These are phyloP conservation scores for Orientallactaga bullata DNA, from an alignment of 2,113 vertebrate genomes.

Conservation along the genomic window DNA sequence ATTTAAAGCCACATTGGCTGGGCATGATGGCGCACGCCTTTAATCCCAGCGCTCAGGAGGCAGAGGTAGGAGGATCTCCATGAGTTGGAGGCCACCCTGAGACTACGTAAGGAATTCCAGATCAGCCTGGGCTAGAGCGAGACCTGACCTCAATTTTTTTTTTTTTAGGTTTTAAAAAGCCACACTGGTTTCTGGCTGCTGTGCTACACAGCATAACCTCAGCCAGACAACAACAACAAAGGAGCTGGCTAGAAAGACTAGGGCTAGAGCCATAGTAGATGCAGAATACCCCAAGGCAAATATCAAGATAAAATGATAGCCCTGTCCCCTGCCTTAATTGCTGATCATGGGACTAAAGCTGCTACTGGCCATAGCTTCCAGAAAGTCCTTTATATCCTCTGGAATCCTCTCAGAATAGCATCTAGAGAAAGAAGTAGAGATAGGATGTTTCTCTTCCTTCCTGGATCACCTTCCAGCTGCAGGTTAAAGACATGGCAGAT, in stretches of 20 bases:
- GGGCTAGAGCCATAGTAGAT: not conserved
- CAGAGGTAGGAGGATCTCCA: no score
- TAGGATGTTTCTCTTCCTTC: not conserved
- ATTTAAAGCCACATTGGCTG: not conserved
- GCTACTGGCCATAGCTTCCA: not conserved
- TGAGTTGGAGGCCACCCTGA: no score
- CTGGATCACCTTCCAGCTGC: not conserved
- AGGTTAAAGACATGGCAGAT: not conserved
- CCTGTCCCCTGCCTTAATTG: not conserved
- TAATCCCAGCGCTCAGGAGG: no score
- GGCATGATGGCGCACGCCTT: no score
- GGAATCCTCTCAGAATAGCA: conserved; percentile 1
- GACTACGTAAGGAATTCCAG: no score
- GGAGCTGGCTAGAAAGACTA: not conserved
- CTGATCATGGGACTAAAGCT: not conserved
- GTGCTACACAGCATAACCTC: not conserved
- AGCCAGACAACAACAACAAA: no score
- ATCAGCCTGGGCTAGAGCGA: no score
- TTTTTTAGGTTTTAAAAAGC: not conserved
- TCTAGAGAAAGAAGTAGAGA: not conserved
- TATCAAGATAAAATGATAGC: not conserved
- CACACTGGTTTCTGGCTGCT: not conserved
- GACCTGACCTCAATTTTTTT: not conserved
- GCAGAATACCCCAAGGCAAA: not conserved
- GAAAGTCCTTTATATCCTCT: not conserved